Percentiles rank a stretch among this genome's conserved stretches.
These are phyloP conservation scores for Antechinus stuartii DNA, from an alignment of 2,113 vertebrate species.

Conservation along the genomic window DNA sequence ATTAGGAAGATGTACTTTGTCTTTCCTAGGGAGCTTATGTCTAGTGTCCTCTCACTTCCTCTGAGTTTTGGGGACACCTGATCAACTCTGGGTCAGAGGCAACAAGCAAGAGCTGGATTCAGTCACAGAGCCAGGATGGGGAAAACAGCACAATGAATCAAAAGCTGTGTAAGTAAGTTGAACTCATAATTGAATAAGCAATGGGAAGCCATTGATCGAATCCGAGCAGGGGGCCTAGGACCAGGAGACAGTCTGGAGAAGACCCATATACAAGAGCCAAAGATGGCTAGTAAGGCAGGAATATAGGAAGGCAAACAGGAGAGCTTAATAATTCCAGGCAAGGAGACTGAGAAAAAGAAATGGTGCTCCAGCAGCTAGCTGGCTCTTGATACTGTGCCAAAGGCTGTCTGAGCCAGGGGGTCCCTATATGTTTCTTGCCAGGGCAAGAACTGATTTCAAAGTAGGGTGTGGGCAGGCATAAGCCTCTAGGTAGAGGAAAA, in stretches of 20 bases:
- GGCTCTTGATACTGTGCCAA: background rate
- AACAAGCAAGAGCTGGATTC: background rate
- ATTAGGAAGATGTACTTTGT: background rate
- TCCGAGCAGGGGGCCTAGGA: background rate
- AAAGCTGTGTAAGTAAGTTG: background rate
- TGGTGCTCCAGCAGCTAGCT: background rate
- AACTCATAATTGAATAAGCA: too few relatives aligned
- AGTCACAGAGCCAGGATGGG: background rate
- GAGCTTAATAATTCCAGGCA: background rate
- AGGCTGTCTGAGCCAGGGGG: background rate
- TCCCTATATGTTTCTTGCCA: background rate
- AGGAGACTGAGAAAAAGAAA: background rate
- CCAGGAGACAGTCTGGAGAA: background rate
- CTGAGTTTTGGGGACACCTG: background rate
- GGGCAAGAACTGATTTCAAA: background rate
- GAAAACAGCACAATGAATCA: background rate
- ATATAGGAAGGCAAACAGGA: background rate
- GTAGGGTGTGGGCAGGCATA: background rate
- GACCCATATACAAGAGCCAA: background rate
- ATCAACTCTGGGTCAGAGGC: background rate
- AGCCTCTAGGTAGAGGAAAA: background rate
- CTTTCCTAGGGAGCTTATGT: background rate
- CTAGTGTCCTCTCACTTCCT: background rate
- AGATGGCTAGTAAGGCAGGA: background rate
- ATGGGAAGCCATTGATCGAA: background rate